A percentile compares a stretch with the other conserved stretches of the same genome.
Conservation (phyloP, 2,797 vertebrate species). For the Loris lydekkerianus region DNA sequence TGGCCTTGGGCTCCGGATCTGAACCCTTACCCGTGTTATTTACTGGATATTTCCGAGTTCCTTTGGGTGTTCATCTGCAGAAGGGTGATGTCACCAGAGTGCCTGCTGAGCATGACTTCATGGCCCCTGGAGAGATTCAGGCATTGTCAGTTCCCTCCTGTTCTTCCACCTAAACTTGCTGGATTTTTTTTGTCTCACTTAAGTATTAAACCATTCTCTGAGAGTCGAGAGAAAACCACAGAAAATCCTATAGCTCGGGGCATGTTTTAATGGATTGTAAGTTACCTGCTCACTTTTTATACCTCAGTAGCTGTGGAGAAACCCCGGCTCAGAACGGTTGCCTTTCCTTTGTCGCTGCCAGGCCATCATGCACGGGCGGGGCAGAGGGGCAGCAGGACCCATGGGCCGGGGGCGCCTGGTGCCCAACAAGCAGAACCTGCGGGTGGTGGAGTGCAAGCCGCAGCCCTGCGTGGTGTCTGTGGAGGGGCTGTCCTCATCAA, state of each 20-base stretch:
- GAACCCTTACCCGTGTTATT: accelerated
- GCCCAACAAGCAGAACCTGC: conserved; percentile 93
- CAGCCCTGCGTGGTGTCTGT: conserved; percentile 95
- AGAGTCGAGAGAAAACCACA: background rate
- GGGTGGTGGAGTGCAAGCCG: conserved; percentile 91
- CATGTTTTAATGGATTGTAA: conserved; percentile 42
- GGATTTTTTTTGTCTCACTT: background rate
- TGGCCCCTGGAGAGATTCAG: accelerated
- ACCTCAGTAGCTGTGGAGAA: conserved; percentile 53
- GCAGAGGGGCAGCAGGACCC: conserved; percentile 92
- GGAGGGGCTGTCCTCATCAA: conserved; percentile 97
- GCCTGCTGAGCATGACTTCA: accelerated
- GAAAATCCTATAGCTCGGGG: background rate
- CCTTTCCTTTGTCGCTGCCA: conserved; percentile 88
- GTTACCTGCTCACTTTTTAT: conserved; percentile 21
- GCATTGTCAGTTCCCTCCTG: accelerated
- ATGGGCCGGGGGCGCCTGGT: conserved; percentile 91
- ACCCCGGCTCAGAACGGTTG: conserved; percentile 72
- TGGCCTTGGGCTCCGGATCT: accelerated
- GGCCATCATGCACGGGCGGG: conserved; percentile 95
- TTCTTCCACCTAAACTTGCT: background rate
- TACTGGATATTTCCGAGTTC: background rate
- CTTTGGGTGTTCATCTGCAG: accelerated
- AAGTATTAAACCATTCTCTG: background rate
- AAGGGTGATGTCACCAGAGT: accelerated